Evolutionary conservation across 2,888 invertebrate genomes (phyloP).

Genomic region (Cheilosia grossa): DNA sequence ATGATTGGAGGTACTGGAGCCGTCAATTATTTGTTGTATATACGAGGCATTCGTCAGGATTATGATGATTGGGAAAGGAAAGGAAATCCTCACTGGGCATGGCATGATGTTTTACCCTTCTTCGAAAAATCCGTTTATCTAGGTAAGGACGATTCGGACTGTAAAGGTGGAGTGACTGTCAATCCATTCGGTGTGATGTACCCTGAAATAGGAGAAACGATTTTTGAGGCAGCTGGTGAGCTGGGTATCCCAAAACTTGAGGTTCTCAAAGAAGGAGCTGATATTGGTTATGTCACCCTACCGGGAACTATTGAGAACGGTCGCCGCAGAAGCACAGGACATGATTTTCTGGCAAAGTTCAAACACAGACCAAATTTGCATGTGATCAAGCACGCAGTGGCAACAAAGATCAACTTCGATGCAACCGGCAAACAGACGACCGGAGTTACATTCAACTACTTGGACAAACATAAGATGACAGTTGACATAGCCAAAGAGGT

Average conservation of each 20-base stretch:
- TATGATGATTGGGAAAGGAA: conserved; percentile 86
- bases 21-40: conserved; percentile 87
- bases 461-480: conserved; percentile 78
- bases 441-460: conserved; percentile 84
- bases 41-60: conserved; percentile 86
- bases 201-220: conserved; percentile 75
- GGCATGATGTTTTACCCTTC: conserved; percentile 89
- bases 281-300: conserved; percentile 84
- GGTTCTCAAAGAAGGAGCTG: conserved; percentile 81
- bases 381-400: conserved; percentile 85
- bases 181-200: conserved; percentile 79
- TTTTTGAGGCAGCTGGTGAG: conserved; percentile 83
- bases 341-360: conserved; percentile 86
- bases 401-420: conserved; percentile 85
- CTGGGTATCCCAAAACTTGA: conserved; percentile 82
- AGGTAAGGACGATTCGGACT: conserved; percentile 76
- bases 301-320: conserved; percentile 86
- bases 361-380: conserved; percentile 85
- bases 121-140: conserved; percentile 88
- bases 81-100: conserved; percentile 88
- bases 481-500: conserved; percentile 78
- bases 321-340: conserved; percentile 89
- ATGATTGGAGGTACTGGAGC: conserved; percentile 87
- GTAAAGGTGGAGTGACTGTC: conserved; percentile 82
- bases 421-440: conserved; percentile 81